Conservation (phyloP, 2,797 vertebrate species). For the Acrocephalus scirpaceus region DNA sequence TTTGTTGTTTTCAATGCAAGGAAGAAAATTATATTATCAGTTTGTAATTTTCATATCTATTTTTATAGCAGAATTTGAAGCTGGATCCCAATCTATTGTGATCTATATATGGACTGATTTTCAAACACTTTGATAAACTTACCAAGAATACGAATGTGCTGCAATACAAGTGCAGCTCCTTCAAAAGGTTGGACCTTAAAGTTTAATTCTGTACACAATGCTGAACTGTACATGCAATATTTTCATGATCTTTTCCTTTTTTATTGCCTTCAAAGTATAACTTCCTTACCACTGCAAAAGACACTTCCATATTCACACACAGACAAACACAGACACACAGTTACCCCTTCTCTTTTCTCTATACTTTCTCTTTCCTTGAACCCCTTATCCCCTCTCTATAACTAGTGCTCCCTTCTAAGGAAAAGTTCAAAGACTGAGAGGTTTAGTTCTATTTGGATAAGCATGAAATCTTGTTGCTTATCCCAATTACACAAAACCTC, state of each 20-base stretch:
- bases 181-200: not conserved
- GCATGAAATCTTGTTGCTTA: constrained; percentile 57
- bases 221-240: not conserved
- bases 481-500: constrained; percentile 18
- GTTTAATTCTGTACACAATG: not conserved
- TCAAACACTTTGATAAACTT: not conserved
- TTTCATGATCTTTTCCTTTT: not conserved
- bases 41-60: not conserved
- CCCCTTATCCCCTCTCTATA: not conserved
- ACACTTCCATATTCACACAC: not conserved
- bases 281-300: not conserved
- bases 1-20: not conserved
- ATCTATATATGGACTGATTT: not conserved
- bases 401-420: not conserved
- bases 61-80: not conserved
- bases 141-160: not conserved
- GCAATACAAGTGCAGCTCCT: not conserved
- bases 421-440: constrained; percentile 50
- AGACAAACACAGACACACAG: not conserved
- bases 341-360: not conserved
- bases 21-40: not conserved
- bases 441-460: constrained; percentile 21
- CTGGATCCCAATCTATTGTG: not conserved
- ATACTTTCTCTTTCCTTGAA: not conserved
- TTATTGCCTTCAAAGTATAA: not conserved